Evolutionary conservation across 92 coral and sea anemone genomes (phyloP).

Genomic region (Parazoanthus atlanticus): DNA sequence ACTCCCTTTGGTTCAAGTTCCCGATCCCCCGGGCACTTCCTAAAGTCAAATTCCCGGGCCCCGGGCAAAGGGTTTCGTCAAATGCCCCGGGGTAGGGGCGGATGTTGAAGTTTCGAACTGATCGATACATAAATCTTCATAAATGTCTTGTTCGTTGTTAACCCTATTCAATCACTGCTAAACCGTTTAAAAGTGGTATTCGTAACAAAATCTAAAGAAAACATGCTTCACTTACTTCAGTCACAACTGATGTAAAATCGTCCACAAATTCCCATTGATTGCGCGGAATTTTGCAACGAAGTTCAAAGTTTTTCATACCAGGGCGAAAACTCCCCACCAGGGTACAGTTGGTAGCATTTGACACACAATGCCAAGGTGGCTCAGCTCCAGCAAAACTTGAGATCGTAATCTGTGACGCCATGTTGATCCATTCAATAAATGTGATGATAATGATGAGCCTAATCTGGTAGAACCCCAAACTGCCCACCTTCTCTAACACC

Average conservation of each 20-base stretch:
- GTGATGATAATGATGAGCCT: neutral
- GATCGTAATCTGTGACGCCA: slow-evolving; percentile 1
- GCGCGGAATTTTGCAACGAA: neutral
- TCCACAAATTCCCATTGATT: neutral
- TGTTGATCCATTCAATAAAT: slow-evolving; percentile 1
- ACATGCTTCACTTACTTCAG: neutral
- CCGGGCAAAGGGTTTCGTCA: too few relatives aligned
- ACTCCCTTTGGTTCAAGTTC: too few relatives aligned
- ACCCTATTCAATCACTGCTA: too few relatives aligned
- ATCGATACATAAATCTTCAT: too few relatives aligned
- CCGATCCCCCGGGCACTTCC: too few relatives aligned
- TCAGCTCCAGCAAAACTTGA: slow-evolving; percentile 11
- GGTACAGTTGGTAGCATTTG: slow-evolving; percentile 7
- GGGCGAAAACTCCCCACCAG: neutral
- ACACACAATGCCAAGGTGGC: neutral
- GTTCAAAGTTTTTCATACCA: neutral
- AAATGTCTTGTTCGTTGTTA: too few relatives aligned
- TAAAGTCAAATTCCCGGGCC: too few relatives aligned
- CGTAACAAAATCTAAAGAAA: neutral
- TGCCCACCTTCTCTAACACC: slow-evolving; percentile 65
- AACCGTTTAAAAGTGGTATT: neutral
- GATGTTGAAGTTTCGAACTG: too few relatives aligned
- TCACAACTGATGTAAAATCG: neutral
- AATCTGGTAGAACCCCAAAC: slow-evolving; percentile 59
- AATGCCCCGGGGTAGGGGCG: too few relatives aligned